phyloP scores from a whole-genome alignment of 2,113 vertebrate species.

The Monopterus albus region DNA sequence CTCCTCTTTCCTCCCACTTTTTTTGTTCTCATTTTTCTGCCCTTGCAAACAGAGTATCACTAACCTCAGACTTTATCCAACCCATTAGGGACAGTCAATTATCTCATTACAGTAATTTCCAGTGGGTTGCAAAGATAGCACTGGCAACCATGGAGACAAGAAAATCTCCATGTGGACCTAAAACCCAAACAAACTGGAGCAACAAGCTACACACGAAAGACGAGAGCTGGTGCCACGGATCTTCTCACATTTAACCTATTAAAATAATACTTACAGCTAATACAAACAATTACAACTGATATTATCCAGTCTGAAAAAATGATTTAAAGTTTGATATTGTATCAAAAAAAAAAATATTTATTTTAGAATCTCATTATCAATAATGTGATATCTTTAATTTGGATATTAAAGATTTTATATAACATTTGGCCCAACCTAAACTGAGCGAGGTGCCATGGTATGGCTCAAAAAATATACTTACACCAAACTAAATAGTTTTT shows the following conservation, averaged over 20 bases:
- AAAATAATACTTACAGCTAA: no score
- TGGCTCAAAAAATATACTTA: no score
- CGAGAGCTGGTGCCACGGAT: not conserved
- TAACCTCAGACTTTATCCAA: constrained; percentile 4
- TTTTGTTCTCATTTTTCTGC: constrained; percentile 9
- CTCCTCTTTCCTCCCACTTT: not conserved
- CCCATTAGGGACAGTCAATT: constrained; percentile 19
- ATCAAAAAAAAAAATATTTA: no score
- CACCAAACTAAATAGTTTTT: no score
- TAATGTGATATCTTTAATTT: no score
- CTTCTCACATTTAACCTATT: not conserved
- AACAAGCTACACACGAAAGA: not conserved
- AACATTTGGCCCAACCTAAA: no score
- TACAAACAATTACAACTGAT: no score
- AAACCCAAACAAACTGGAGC: constrained; percentile 8
- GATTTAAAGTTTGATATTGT: no score
- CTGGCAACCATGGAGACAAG: constrained; percentile 32
- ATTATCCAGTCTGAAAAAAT: no score
- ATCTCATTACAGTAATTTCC: constrained; percentile 15
- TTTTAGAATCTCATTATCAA: no score
- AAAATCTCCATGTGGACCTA: not conserved
- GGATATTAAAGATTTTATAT: no score
- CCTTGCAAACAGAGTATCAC: not conserved
- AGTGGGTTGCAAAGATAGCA: constrained; percentile 18
- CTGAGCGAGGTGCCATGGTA: no score